These are phyloP conservation scores for Propithecus deckenii DNA, from an alignment of 2,797 vertebrate species.

Conservation along the genomic window DNA sequence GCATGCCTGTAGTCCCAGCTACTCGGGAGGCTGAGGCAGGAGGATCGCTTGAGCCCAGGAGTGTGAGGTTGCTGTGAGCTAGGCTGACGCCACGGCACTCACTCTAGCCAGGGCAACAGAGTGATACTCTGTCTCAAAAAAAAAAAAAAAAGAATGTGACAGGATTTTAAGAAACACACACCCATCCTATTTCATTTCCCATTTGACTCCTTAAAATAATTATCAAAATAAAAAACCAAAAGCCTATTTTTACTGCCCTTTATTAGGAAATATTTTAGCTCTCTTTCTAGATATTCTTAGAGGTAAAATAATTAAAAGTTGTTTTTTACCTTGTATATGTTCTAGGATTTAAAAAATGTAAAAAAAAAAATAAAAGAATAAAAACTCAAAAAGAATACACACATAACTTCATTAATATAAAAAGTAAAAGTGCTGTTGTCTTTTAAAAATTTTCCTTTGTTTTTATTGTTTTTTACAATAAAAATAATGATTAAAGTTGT, in stretches of 20 bases:
- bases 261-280: constrained; percentile 48
- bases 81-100: no score
- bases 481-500: neutral
- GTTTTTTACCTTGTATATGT: constrained; percentile 19
- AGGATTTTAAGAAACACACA: neutral
- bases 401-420: neutral
- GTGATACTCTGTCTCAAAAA: no score
- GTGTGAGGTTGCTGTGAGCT: no score
- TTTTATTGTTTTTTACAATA: constrained; percentile 11
- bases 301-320: constrained; percentile 35
- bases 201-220: constrained; percentile 1
- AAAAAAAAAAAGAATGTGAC: no score
- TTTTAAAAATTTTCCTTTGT: neutral
- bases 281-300: neutral
- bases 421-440: neutral
- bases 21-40: no score
- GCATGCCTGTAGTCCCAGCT: no score
- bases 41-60: no score
- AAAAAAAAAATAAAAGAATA: neutral
- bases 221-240: neutral
- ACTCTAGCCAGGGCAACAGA: no score
- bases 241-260: neutral
- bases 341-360: neutral
- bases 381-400: neutral
- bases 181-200: neutral